These are phyloP conservation scores for Aurelia coerulea DNA, from an alignment of 30 jellyfish, hydroid and myxozoan genomes.

Conservation along the genomic window DNA sequence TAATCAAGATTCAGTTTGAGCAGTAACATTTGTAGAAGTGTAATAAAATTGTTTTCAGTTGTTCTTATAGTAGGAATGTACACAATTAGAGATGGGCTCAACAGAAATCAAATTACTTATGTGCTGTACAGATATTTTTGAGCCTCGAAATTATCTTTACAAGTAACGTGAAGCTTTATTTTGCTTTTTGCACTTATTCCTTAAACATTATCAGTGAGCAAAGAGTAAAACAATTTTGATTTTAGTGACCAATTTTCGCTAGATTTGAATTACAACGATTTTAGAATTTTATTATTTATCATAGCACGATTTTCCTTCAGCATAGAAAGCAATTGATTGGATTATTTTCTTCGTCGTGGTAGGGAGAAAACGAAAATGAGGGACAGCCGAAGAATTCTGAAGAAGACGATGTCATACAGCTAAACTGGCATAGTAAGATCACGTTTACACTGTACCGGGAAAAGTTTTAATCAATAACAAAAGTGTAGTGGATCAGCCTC, in stretches of 20 bases:
- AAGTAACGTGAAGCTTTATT: not conserved
- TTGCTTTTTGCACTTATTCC: no score
- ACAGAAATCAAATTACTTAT: no score
- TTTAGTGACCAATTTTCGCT: not conserved
- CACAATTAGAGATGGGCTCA: no score
- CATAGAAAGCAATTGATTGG: not conserved
- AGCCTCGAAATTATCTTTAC: no score
- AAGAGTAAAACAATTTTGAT: not conserved
- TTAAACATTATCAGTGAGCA: not conserved
- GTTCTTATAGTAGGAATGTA: no score
- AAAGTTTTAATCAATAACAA: no score
- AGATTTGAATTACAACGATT: not conserved
- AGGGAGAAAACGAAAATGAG: slow-evolving; percentile 70
- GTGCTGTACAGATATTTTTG: no score
- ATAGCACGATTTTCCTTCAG: not conserved
- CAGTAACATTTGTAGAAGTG: no score
- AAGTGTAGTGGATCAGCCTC: no score
- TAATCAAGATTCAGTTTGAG: no score
- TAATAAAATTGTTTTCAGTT: no score
- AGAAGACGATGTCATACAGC: slow-evolving; percentile 77
- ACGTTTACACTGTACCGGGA: no score
- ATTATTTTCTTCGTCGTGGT: not conserved
- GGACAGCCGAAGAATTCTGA: slow-evolving; percentile 53
- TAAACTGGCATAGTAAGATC: slow-evolving; percentile 89
- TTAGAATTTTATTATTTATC: not conserved